Conservation (phyloP, 2,888 invertebrate species). For the Ophion ellenae region DNA sequence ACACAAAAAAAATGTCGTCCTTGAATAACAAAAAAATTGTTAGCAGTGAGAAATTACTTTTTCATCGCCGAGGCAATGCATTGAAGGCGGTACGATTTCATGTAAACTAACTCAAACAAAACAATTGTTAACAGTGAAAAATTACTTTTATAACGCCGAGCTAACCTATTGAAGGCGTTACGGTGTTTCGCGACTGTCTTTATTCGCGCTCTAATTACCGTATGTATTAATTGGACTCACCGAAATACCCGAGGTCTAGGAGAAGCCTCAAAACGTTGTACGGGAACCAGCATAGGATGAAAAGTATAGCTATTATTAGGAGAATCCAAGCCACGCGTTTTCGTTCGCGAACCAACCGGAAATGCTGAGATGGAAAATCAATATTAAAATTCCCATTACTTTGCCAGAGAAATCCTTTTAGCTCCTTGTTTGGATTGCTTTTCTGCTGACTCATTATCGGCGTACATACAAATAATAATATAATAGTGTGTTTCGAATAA, state of each 20-base stretch:
- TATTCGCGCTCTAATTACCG: neutral
- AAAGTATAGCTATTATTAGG: slow-evolving; percentile 89
- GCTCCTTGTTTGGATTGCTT: neutral
- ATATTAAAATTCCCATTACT: neutral
- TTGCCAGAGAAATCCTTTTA: neutral
- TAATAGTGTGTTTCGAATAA: too few species aligned
- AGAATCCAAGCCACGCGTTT: slow-evolving; percentile 91
- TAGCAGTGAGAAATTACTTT: too few species aligned
- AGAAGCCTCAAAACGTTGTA: slow-evolving; percentile 89
- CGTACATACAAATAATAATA: too few species aligned
- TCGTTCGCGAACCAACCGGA: slow-evolving; percentile 88
- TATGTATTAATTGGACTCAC: slow-evolving; percentile 69
- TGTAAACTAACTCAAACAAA: too few species aligned
- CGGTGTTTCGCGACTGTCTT: neutral
- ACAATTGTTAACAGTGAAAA: too few species aligned
- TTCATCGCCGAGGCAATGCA: too few species aligned
- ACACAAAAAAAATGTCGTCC: too few species aligned
- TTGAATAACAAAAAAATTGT: too few species aligned
- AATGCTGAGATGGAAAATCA: slow-evolving; percentile 83
- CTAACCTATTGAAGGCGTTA: too few species aligned
- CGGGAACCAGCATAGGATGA: slow-evolving; percentile 92
- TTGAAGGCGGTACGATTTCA: too few species aligned
- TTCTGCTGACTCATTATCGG: neutral
- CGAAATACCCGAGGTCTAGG: slow-evolving; percentile 86
- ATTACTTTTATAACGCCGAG: too few species aligned